These are phyloP conservation scores for Holotrichia oblita DNA, from an alignment of 1,140 invertebrate species.

Conservation along the genomic window DNA sequence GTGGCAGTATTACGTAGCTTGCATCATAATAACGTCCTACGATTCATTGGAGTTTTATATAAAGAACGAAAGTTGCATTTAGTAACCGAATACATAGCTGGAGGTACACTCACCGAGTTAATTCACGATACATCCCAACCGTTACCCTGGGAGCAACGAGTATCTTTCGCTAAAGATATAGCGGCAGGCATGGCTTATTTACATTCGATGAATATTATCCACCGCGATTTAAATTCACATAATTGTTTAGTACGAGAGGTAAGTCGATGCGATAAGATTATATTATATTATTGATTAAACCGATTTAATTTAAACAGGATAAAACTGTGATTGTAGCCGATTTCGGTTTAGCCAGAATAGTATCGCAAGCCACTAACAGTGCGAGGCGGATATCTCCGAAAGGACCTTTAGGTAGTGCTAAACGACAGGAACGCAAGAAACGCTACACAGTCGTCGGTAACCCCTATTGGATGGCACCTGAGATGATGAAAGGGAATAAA, in stretches of 20 bases:
- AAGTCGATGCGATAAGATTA: slow-evolving; percentile 45
- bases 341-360: slow-evolving; percentile 92
- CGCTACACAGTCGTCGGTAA: slow-evolving; percentile 88
- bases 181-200: slow-evolving; percentile 93
- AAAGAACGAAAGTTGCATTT: slow-evolving; percentile 92
- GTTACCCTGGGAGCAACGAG: slow-evolving; percentile 84
- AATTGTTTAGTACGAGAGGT: slow-evolving; percentile 92
- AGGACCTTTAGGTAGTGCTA: slow-evolving; percentile 56
- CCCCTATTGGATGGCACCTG: slow-evolving; percentile 98
- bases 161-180: slow-evolving; percentile 90
- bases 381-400: slow-evolving; percentile 53
- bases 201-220: slow-evolving; percentile 94
- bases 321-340: slow-evolving; percentile 93
- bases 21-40: slow-evolving; percentile 88
- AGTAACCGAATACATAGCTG: slow-evolving; percentile 91
- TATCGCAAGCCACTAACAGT: slow-evolving; percentile 69
- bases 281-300: no score
- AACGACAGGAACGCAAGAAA: slow-evolving; percentile 72
- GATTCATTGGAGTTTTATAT: slow-evolving; percentile 93
- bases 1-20: slow-evolving; percentile 88
- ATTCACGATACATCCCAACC: slow-evolving; percentile 75
- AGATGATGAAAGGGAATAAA: slow-evolving; percentile 96
- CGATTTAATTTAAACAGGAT: slow-evolving; percentile 64
- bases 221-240: slow-evolving; percentile 95
- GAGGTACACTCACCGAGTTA: slow-evolving; percentile 85